phyloP scores from a whole-genome alignment of 1,140 invertebrate genomes.

The Vanessa tameamea region DNA sequence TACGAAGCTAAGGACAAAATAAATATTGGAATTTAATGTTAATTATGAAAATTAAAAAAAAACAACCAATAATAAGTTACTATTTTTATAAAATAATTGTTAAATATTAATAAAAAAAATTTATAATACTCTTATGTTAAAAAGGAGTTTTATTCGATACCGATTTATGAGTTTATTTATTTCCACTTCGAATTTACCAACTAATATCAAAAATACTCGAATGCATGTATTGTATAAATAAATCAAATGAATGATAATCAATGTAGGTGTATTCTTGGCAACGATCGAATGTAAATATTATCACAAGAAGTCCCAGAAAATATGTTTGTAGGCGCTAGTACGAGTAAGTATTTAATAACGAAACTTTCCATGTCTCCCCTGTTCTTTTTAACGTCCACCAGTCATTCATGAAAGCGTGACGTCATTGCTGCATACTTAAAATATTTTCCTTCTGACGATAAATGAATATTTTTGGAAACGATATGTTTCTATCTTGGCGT shows the following conservation, averaged over 20 bases:
- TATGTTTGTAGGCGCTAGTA: conserved; percentile 23
- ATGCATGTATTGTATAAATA: conserved; percentile 20
- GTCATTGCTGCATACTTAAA: conserved; percentile 37
- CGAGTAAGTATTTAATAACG: conserved; percentile 21
- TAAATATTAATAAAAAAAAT: conserved; percentile 37
- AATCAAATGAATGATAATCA: conserved; percentile 21
- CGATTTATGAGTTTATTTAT: neutral
- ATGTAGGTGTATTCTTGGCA: conserved; percentile 30
- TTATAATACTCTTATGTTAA: conserved; percentile 34
- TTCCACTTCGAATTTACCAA: neutral
- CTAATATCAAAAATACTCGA: neutral
- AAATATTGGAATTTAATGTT: conserved; percentile 42
- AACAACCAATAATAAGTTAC: conserved; percentile 12
- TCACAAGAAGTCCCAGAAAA: conserved; percentile 22
- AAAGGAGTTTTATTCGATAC: conserved; percentile 15
- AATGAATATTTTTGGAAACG: conserved; percentile 35
- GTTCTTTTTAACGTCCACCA: conserved; percentile 30
- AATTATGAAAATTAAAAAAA: conserved; percentile 32
- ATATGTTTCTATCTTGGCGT: conserved; percentile 42
- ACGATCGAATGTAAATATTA: conserved; percentile 31
- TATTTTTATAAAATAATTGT: conserved; percentile 23
- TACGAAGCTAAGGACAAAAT: conserved; percentile 13
- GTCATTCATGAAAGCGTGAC: conserved; percentile 64
- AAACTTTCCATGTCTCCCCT: conserved; percentile 17
- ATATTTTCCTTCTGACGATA: conserved; percentile 33